Evolutionary conservation across 1,140 invertebrate species (phyloP), one percentile per base, ranked within the genome.

Genomic region (Aphelenchoides fujianensis): DNA sequence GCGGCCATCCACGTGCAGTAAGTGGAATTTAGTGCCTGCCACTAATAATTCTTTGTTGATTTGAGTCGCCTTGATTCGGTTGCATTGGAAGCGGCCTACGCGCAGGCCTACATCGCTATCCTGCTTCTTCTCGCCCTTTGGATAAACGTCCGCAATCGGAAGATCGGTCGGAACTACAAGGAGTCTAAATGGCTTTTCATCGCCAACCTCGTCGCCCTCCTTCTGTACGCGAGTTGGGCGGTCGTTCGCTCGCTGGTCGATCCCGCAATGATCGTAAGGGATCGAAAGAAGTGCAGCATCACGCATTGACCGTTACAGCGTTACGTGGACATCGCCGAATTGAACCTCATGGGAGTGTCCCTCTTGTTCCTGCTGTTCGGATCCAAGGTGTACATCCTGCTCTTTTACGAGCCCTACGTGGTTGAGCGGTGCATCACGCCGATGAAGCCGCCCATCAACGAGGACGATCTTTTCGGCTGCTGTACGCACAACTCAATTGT

Each of bases 131-230:
- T 84, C 52, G 76, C 81, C n/a, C 72, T 84, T 37, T 80, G 82
- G 32, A 59, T 84, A 52, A 81, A 71, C 54, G 69, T 61, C 27
- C 52, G 66, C 52, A 83, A 84, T 41, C 55, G 82, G 36, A 81
- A 82, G 37, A 84, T 83, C 72, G 80, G 80, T 48, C 66, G 81
- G 28, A 83, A 83, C 48, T 83, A 83, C 55, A 84, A 83, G 69
- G 81, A 82, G 63, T 80, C 81, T 23, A 84, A 84, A 63, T 82
- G 81, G 81, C 59, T 82, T 23, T 82, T 82, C 53, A 61, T 74
- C 32, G 75, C 82, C 1, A 72, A 75, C 2, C 59, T 84, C 16
- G 32, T 66, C 30, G 81, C 76, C 32, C 41, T 78, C 7, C 48
- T 77, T 7, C 69, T 82, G 66, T 79, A 82, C 36, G 32, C 70